Percentiles rank a stretch among this genome's conserved stretches.
Conservation (phyloP, 1,140 invertebrate species). For the Melitaea cinxia region DNA sequence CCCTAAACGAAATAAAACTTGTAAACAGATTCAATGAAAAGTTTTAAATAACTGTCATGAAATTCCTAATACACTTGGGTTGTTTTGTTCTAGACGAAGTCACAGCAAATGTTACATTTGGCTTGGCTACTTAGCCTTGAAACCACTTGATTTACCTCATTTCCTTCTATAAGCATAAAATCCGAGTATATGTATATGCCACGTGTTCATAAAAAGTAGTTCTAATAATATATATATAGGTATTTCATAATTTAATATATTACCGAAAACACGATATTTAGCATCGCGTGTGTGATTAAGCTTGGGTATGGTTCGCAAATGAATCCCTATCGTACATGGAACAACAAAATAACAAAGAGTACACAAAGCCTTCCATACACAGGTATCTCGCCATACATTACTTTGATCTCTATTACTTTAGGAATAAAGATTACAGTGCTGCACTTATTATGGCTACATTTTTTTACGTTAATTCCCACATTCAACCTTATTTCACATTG, state of each 20-base stretch:
- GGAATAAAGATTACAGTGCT: conserved; percentile 10
- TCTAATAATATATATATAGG: too few species aligned
- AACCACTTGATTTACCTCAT: too few species aligned
- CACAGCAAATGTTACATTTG: too few species aligned
- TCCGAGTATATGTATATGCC: too few species aligned
- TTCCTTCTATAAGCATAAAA: too few species aligned
- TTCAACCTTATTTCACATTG: conserved; percentile 20
- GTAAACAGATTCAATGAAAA: too few species aligned
- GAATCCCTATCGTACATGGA: conserved; percentile 34
- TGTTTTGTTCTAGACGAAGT: too few species aligned
- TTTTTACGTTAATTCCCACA: conserved; percentile 24
- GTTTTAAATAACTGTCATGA: too few species aligned
- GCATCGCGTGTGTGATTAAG: conserved; percentile 43
- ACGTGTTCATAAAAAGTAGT: too few species aligned
- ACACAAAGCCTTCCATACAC: conserved; percentile 7
- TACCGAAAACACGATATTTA: conserved; percentile 25
- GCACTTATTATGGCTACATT: neutral
- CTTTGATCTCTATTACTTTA: conserved; percentile 7
- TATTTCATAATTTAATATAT: neutral
- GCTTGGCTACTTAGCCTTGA: too few species aligned
- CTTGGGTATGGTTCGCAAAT: conserved; percentile 41
- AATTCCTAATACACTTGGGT: too few species aligned
- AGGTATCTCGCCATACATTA: neutral
- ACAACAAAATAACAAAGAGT: conserved; percentile 31
- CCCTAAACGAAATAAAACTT: too few species aligned